Conservation (phyloP, 2,888 invertebrate genomes). For the Cephus pygmeus region DNA sequence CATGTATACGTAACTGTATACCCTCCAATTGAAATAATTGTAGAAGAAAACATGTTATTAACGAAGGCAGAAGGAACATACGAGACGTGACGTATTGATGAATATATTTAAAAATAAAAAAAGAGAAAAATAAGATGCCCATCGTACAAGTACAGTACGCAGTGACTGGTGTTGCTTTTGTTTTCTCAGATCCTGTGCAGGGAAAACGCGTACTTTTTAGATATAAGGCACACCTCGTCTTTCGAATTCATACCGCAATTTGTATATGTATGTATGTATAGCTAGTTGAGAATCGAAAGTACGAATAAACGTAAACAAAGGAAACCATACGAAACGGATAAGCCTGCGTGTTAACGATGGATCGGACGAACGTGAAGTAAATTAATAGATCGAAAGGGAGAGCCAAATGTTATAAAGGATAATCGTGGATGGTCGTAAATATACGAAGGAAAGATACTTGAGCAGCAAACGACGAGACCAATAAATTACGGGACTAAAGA, state of each 20-base stretch:
- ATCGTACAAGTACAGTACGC: not conserved
- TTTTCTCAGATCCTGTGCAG: not conserved
- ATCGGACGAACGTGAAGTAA: not conserved
- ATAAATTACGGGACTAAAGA: slow-evolving; percentile 42
- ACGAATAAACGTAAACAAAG: not conserved
- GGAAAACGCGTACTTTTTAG: not conserved
- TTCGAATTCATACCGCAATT: slow-evolving; percentile 7
- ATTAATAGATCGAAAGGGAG: not conserved
- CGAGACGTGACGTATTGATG: not conserved
- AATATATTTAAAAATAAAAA: not conserved
- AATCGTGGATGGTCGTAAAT: not conserved
- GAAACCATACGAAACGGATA: not conserved
- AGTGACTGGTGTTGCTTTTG: not conserved
- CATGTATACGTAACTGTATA: not conserved
- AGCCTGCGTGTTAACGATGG: not conserved
- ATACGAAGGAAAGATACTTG: not conserved
- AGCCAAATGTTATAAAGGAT: not conserved
- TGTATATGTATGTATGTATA: not conserved
- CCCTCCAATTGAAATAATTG: not conserved
- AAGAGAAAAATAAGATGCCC: not conserved
- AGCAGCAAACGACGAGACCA: slow-evolving; percentile 35
- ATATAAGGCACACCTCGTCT: not conserved
- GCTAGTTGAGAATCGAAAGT: not conserved
- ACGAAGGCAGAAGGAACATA: not conserved
- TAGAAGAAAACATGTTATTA: not conserved